These are phyloP conservation scores for Myotis daubentonii DNA, from an alignment of 2,797 vertebrate species.

Conservation along the genomic window DNA sequence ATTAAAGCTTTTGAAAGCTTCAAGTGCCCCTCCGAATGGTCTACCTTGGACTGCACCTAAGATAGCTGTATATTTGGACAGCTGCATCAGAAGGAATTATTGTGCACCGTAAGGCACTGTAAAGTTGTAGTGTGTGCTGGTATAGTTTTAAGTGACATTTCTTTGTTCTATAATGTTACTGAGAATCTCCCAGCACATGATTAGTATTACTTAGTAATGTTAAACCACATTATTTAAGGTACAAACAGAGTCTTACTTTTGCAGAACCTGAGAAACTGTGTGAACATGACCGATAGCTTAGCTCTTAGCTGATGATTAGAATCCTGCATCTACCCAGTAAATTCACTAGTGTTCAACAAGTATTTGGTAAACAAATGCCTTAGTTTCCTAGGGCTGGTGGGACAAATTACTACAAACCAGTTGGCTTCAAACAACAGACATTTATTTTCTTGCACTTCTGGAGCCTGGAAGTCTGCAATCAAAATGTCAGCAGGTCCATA, in stretches of 20 bases:
- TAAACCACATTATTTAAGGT: not conserved
- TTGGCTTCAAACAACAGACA: not conserved
- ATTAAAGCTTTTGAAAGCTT: not conserved
- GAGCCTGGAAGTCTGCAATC: not conserved
- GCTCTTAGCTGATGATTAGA: not conserved
- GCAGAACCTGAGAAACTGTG: not conserved
- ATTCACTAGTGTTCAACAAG: not conserved
- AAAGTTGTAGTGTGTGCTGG: not conserved
- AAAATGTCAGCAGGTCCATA: not conserved
- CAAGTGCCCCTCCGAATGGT: not conserved
- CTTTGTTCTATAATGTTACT: not conserved
- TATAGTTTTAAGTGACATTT: not conserved
- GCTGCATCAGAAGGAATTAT: not conserved
- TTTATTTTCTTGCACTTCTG: not conserved
- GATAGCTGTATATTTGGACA: not conserved
- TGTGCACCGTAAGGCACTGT: fast-evolving
- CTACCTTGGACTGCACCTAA: not conserved
- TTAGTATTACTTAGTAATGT: not conserved
- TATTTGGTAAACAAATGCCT: not conserved
- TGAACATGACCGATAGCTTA: not conserved
- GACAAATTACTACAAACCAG: not conserved
- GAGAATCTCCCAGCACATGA: not conserved
- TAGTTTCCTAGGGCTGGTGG: not conserved
- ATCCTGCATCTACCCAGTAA: not conserved
- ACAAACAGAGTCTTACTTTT: not conserved